These are phyloP conservation scores for Epicauta chinensis DNA, from an alignment of 1,140 invertebrate species.

Conservation along the genomic window DNA sequence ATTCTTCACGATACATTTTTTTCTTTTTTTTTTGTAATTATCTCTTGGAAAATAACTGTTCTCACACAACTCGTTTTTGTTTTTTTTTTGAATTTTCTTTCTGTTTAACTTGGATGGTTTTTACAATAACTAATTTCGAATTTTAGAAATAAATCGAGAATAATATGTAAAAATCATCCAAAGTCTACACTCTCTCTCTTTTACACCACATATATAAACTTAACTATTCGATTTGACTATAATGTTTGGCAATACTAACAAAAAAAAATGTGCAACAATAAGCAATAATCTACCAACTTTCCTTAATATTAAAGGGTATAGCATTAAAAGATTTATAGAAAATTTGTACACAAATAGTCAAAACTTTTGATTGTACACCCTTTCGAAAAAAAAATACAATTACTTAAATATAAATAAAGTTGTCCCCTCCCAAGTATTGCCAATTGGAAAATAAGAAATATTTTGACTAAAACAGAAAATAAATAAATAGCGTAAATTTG, in stretches of 20 bases:
- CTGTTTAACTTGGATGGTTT: constrained; percentile 25
- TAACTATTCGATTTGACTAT: too few relatives aligned
- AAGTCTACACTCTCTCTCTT: constrained; percentile 7
- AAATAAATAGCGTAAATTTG: background rate
- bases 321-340: too few relatives aligned
- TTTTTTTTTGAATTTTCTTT: background rate
- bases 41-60: constrained; percentile 45
- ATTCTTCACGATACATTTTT: constrained; percentile 30
- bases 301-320: too few relatives aligned
- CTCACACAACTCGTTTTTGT: constrained; percentile 33
- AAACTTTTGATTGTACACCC: constrained; percentile 5
- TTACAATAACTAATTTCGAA: constrained; percentile 8
- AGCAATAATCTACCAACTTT: too few relatives aligned
- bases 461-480: constrained; percentile 12
- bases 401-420: too few relatives aligned
- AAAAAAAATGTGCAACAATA: too few relatives aligned
- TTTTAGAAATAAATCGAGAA: too few relatives aligned
- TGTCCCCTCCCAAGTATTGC: constrained; percentile 5
- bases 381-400: too few relatives aligned
- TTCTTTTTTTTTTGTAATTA: constrained; percentile 1
- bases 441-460: constrained; percentile 7
- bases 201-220: constrained; percentile 12
- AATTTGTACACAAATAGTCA: background rate
- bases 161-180: constrained; percentile 24
- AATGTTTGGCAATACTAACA: constrained; percentile 12